A percentile compares a stretch with the other conserved stretches of the same genome.
These are phyloP conservation scores for Blastobasis lacticolella DNA, from an alignment of 2,888 invertebrate genomes.

Conservation along the genomic window DNA sequence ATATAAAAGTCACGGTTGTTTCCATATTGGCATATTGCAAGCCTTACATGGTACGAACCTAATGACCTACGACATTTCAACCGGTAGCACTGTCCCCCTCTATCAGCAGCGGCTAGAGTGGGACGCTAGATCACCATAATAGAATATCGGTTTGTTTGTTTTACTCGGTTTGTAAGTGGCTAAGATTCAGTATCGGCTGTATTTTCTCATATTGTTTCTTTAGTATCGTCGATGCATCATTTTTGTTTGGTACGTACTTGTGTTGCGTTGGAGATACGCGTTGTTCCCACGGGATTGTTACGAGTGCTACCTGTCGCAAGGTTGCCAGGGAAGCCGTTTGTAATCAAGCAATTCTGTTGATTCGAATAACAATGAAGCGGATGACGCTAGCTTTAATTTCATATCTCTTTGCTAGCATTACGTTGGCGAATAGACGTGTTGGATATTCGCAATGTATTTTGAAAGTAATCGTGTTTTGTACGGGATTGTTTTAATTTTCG, in stretches of 20 bases:
- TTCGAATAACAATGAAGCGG: no score
- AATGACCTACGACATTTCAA: constrained; percentile 74
- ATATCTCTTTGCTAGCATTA: no score
- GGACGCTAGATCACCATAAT: constrained; percentile 54
- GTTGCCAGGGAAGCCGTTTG: no score
- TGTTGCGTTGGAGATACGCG: constrained; percentile 1
- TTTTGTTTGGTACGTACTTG: constrained; percentile 7
- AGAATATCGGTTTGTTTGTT: constrained; percentile 64
- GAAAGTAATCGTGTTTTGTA: no score
- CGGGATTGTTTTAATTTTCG: no score
- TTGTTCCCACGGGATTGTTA: constrained; percentile 7
- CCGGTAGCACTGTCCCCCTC: constrained; percentile 48
- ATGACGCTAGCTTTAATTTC: no score
- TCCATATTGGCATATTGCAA: constrained; percentile 72
- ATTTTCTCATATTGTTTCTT: constrained; percentile 59
- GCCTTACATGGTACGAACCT: constrained; percentile 67
- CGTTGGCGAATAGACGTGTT: no score
- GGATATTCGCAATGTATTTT: no score
- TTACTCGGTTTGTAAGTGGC: constrained; percentile 65
- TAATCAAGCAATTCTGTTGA: no score
- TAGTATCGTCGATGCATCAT: constrained; percentile 29
- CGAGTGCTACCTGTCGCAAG: no score
- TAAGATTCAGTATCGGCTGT: constrained; percentile 49
- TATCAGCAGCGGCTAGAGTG: constrained; percentile 29
- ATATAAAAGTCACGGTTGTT: constrained; percentile 61